Evolutionary conservation across 2,888 invertebrate genomes (phyloP).

Genomic region (Dusona sp.): DNA sequence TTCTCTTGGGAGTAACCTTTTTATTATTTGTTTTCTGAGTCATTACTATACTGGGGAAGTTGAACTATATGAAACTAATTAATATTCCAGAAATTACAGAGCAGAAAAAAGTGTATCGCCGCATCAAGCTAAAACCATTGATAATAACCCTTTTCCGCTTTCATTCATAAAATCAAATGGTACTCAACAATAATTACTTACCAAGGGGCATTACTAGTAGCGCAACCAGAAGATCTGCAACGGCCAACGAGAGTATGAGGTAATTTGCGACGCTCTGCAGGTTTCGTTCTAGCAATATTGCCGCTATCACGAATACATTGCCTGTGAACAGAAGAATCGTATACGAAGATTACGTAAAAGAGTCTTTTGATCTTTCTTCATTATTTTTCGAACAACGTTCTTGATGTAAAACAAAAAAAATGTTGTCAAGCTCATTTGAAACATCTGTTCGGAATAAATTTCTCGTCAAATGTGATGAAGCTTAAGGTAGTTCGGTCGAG

Average conservation of each 20-base stretch:
- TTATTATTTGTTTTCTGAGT: background rate
- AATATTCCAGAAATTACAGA: no score
- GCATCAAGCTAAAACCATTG: background rate
- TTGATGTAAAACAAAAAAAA: background rate
- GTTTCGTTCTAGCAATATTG: conserved; percentile 94
- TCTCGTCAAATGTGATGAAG: background rate
- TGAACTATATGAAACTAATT: no score
- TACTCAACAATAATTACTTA: conserved; percentile 70
- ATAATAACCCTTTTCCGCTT: no score
- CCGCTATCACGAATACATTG: conserved; percentile 97
- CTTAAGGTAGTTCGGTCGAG: no score
- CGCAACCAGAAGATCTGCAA: conserved; percentile 96
- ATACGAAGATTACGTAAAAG: background rate
- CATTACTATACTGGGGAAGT: no score
- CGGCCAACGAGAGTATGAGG: conserved; percentile 95
- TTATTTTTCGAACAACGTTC: background rate
- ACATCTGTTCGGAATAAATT: background rate
- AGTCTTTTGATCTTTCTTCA: background rate
- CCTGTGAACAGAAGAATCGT: conserved; percentile 86
- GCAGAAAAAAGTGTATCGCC: no score
- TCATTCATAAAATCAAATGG: background rate
- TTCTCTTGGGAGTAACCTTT: background rate
- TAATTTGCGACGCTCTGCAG: conserved; percentile 96
- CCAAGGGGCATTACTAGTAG: conserved; percentile 91
- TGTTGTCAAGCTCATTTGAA: conserved; percentile 2